These are phyloP conservation scores for Amphipoea oculea DNA, from an alignment of 2,888 invertebrate species.

Conservation along the genomic window DNA sequence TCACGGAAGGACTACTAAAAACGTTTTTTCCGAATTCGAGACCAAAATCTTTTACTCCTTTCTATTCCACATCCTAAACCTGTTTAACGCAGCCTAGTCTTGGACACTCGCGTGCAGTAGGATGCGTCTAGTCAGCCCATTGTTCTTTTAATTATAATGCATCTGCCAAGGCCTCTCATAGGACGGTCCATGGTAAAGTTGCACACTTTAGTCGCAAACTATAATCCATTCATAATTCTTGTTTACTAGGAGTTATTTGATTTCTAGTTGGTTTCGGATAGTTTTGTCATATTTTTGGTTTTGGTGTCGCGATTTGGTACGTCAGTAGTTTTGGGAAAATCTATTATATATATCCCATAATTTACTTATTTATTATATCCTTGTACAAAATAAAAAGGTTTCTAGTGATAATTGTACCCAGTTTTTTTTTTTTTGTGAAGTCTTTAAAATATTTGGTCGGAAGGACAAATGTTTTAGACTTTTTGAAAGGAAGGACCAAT, in stretches of 20 bases:
- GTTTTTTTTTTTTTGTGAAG: background rate
- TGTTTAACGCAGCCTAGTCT: constrained; percentile 13
- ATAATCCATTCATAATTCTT: constrained; percentile 51
- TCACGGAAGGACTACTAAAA: background rate
- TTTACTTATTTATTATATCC: background rate
- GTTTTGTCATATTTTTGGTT: background rate
- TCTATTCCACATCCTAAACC: background rate
- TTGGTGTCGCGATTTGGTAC: background rate
- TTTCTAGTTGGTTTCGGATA: constrained; percentile 25
- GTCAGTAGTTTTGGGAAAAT: background rate
- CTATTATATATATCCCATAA: background rate
- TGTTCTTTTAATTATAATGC: constrained; percentile 84
- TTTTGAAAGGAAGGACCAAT: background rate
- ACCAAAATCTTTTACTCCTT: background rate
- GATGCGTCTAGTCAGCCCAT: constrained; percentile 74
- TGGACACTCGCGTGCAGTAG: constrained; percentile 68
- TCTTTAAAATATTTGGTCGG: background rate
- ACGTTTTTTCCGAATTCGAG: background rate
- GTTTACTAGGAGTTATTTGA: constrained; percentile 16
- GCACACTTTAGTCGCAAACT: constrained; percentile 44
- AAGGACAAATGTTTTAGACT: background rate
- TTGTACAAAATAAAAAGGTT: background rate
- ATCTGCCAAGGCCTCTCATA: constrained; percentile 79
- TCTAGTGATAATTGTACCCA: background rate
- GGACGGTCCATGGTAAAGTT: constrained; percentile 48